Conservation (phyloP, 1,140 invertebrate genomes). For the Solenopsis invicta region DNA sequence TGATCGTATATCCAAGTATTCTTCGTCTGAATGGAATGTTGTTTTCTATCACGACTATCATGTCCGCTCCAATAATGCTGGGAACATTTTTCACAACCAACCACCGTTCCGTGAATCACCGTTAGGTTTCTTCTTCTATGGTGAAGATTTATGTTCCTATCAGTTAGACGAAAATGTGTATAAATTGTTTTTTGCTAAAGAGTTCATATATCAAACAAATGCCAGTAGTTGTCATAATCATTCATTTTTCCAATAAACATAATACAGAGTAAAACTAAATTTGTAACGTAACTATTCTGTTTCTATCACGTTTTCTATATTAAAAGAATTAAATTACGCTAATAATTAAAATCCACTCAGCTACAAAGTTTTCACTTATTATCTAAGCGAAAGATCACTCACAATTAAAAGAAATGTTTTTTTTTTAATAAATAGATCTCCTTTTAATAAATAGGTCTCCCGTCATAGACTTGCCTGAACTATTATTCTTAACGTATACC, state of each 20-base stretch:
- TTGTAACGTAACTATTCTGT: neutral
- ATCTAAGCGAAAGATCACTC: too few species aligned
- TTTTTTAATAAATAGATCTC: neutral
- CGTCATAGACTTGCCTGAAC: constrained; percentile 15
- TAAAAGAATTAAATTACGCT: neutral
- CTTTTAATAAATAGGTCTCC: constrained; percentile 1
- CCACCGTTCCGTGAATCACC: constrained; percentile 40
- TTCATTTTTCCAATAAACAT: constrained; percentile 6
- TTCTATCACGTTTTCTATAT: neutral
- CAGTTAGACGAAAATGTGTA: constrained; percentile 42
- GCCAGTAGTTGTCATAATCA: neutral
- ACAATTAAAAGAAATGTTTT: neutral
- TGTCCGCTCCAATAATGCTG: constrained; percentile 44
- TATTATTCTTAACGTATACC: constrained; percentile 55
- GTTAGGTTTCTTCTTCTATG: constrained; percentile 32
- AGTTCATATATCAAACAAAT: constrained; percentile 24
- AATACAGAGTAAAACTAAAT: neutral
- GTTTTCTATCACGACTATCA: constrained; percentile 59
- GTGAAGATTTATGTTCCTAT: constrained; percentile 44
- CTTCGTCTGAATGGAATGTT: constrained; percentile 61
- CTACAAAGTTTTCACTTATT: neutral
- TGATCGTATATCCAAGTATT: constrained; percentile 2
- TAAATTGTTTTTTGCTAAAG: constrained; percentile 43
- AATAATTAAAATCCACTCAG: neutral
- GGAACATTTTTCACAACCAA: constrained; percentile 51